A percentile compares a stretch with the other conserved stretches of the same genome.
Evolutionary conservation across 2,888 invertebrate genomes (phyloP).

Genomic region (Conistra vaccinii): DNA sequence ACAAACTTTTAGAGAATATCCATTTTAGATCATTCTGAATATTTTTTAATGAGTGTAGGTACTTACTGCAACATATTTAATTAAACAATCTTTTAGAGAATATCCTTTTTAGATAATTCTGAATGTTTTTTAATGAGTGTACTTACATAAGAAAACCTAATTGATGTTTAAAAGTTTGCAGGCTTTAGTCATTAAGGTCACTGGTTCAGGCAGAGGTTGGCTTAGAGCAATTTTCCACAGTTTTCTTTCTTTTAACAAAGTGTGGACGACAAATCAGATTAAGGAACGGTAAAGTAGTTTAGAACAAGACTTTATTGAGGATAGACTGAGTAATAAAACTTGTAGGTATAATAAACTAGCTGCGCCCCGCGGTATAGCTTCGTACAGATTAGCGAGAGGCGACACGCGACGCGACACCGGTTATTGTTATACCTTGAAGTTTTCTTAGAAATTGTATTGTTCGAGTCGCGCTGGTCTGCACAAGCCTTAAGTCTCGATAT

Average conservation of each 20-base stretch:
- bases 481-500: too few species aligned
- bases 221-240: constrained; percentile 3
- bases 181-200: constrained; percentile 50
- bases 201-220: constrained; percentile 10
- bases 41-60: constrained; percentile 10
- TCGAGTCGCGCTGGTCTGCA: too few species aligned
- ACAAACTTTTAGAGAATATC: not conserved
- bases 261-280: constrained; percentile 26
- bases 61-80: constrained; percentile 2
- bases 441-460: too few species aligned
- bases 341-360: not conserved
- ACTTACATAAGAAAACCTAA: constrained; percentile 21
- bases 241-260: constrained; percentile 14
- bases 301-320: constrained; percentile 19
- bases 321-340: not conserved
- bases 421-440: too few species aligned
- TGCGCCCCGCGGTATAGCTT: too few species aligned
- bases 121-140: constrained; percentile 15
- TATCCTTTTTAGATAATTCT: not conserved
- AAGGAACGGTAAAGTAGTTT: constrained; percentile 18
- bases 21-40: constrained; percentile 2
- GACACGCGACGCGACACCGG: too few species aligned
- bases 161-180: constrained; percentile 47
- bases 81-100: not conserved
- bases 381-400: too few species aligned